Evolutionary conservation across 2,888 invertebrate genomes (phyloP).

Genomic region (Diarsia dahlii): DNA sequence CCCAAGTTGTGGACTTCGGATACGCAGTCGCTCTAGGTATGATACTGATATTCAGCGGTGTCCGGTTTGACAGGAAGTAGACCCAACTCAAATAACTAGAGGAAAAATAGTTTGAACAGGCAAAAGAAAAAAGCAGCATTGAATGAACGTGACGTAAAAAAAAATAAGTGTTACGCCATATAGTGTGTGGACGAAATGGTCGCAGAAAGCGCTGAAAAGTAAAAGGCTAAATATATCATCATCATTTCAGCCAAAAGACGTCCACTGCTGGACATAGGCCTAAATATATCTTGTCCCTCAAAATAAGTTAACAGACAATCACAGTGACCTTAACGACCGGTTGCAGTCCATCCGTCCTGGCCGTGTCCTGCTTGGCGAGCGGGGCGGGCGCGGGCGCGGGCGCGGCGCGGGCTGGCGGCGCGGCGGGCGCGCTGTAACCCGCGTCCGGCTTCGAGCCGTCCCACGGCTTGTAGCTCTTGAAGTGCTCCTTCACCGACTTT

Average conservation of each 20-base stretch:
- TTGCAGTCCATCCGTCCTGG: slow-evolving; percentile 67
- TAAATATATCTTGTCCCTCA: too few relatives aligned
- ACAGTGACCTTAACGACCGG: slow-evolving; percentile 33
- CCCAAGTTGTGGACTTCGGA: background rate
- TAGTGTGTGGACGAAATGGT: background rate
- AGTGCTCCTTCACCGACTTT: slow-evolving; percentile 77
- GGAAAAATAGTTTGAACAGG: background rate
- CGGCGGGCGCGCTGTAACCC: slow-evolving; percentile 66
- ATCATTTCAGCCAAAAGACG: too few relatives aligned
- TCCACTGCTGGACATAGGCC: too few relatives aligned
- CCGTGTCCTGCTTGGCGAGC: slow-evolving; percentile 26
- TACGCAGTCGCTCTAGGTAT: background rate
- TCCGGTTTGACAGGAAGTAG: background rate
- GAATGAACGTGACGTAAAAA: background rate
- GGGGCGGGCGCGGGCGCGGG: slow-evolving; percentile 26
- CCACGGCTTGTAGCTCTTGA: slow-evolving; percentile 73
- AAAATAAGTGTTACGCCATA: background rate
- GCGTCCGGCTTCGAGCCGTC: slow-evolving; percentile 75
- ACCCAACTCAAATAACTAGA: background rate
- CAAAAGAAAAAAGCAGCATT: background rate
- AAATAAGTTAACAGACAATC: background rate
- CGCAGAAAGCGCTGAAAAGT: background rate
- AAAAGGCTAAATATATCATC: too few relatives aligned
- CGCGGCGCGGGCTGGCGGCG: slow-evolving; percentile 49
- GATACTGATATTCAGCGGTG: background rate